These are phyloP conservation scores for Lathamus discolor DNA, from an alignment of 2,113 vertebrate species.

Conservation along the genomic window DNA sequence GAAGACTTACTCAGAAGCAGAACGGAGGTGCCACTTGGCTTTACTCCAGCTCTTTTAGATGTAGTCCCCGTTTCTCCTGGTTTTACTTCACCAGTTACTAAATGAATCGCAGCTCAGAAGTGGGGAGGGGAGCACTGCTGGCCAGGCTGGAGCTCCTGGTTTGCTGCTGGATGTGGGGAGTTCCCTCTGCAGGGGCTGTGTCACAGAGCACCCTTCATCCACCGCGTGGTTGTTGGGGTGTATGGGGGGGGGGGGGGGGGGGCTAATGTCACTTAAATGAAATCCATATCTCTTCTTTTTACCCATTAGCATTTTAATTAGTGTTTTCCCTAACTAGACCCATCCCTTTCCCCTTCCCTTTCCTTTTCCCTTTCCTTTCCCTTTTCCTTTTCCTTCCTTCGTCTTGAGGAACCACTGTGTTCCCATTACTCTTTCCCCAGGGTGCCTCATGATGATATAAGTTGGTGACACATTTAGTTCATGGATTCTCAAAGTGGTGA, in stretches of 20 bases:
- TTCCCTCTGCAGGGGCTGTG: background rate
- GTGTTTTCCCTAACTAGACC: background rate
- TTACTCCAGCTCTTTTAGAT: background rate
- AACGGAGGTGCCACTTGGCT: background rate
- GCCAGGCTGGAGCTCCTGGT: background rate
- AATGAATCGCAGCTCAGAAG: slow-evolving; percentile 2
- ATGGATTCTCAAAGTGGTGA: background rate
- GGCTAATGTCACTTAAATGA: background rate
- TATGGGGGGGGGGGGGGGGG: too few species aligned
- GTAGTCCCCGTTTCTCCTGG: background rate
- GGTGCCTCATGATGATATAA: background rate
- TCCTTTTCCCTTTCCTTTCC: too few species aligned
- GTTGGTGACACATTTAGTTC: background rate
- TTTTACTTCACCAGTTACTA: slow-evolving; percentile 8
- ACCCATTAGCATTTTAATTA: background rate
- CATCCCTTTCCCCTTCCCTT: background rate
- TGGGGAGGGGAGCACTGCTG: background rate
- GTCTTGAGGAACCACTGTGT: accelerated
- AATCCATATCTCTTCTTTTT: background rate
- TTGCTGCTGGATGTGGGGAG: background rate
- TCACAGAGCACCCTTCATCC: background rate
- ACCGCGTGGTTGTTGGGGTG: background rate
- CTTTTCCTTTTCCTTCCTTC: background rate
- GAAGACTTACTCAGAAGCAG: slow-evolving; percentile 48
- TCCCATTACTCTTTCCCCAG: background rate